phyloP scores from a whole-genome alignment of 2,797 vertebrate species.

The Channa striata region DNA sequence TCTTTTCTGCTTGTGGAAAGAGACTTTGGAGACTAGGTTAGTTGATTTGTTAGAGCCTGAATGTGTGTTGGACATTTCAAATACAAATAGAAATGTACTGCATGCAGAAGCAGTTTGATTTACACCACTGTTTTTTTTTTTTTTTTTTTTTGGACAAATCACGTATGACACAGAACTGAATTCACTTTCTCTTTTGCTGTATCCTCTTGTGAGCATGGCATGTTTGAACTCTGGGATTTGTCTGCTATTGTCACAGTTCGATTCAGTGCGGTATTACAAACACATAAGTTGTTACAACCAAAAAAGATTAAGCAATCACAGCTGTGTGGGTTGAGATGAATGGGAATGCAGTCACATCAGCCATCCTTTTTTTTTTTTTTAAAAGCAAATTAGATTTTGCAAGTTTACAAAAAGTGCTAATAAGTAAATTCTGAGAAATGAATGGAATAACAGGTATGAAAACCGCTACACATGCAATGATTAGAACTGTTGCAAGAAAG shows the following conservation, averaged over 20 bases:
- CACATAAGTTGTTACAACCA: conserved; percentile 2
- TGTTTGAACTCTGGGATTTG: not conserved
- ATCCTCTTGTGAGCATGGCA: not conserved
- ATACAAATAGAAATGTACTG: not conserved
- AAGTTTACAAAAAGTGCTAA: too few relatives aligned
- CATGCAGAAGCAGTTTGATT: not conserved
- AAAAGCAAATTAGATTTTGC: too few relatives aligned
- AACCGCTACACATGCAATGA: too few relatives aligned
- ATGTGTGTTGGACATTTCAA: not conserved
- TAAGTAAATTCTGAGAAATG: too few relatives aligned
- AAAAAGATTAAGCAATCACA: not conserved
- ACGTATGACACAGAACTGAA: not conserved
- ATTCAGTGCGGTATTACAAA: not conserved
- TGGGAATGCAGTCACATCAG: not conserved
- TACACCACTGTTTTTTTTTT: not conserved
- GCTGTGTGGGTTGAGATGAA: not conserved
- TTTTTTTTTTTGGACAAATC: too few relatives aligned
- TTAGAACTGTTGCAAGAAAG: too few relatives aligned
- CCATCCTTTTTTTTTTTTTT: too few relatives aligned
- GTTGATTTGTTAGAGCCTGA: not conserved
- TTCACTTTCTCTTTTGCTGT: not conserved
- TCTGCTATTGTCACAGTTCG: not conserved
- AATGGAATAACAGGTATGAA: too few relatives aligned
- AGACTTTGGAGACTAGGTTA: not conserved
- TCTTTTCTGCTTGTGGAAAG: not conserved